Evolutionary conservation across 2,113 vertebrate species (phyloP), one percentile per base, ranked within the genome.

Genomic region (Aspidoscelis tigris): DNA sequence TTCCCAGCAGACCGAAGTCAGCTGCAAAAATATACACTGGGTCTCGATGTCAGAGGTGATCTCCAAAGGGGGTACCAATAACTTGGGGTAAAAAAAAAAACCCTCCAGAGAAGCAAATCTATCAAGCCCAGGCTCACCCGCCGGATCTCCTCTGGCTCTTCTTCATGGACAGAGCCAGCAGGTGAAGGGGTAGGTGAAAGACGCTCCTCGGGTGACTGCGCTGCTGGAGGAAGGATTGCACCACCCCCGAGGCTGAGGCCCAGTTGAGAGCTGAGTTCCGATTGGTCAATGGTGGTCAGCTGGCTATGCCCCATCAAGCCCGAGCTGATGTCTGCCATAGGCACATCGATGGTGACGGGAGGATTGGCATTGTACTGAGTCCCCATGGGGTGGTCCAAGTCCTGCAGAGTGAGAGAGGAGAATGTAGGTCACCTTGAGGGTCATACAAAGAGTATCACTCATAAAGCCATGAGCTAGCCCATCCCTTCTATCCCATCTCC

Each of bases 231-330:
- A 71, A 98, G 68, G 64, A 97, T 97, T 81, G 94, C 91, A 12
- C 96, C 95, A 4, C 96, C 96, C 2, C 97, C 97, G 80, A 98
- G 89, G 55, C 97, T 97, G 12, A 98, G 95, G 22, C 98, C 98
- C 81, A 98, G 97, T 68, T 98, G 97, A 64, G 97, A 95, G 64
- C 97, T 97, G 86, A 98, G 96, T 94, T 98, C 97, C 0, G 98
- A 98, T 53, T 98, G 98, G 94, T 98, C 98, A 44, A 98, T 98
- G 64, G 98, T 98, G 87, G 97, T 98, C 84, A 98, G 93, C 90
- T 97, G 97, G 92, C 92, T 96, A 84, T 97, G 97, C 12, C 96
- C 96, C 92, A 98, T 92, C 53, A 98, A 90, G 75, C 95, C 80
- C 58, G 97, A 90, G 90, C 95, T 95, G 94, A 97, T 97, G 91